A percentile compares a stretch with the other conserved stretches of the same genome.
Evolutionary conservation across 2,888 invertebrate genomes (phyloP).

Genomic region (Agrotis puta): DNA sequence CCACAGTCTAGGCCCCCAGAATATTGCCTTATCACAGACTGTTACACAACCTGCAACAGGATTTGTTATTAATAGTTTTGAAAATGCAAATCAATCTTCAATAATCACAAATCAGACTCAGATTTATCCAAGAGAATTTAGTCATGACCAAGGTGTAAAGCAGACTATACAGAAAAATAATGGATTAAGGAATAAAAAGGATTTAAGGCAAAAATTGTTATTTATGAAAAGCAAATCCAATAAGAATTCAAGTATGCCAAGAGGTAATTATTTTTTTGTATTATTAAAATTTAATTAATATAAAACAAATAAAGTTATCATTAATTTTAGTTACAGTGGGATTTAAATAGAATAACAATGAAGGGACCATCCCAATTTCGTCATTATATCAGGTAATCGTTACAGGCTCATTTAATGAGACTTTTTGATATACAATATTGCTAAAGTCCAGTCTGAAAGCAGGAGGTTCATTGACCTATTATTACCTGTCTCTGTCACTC

Average conservation of each 20-base stretch:
- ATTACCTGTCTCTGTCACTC: no score
- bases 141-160: conserved; percentile 14
- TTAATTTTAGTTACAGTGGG: no score
- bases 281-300: background rate
- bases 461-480: no score
- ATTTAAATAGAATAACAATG: no score
- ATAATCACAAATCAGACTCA: background rate
- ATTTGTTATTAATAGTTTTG: conserved; percentile 22
- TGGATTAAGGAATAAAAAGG: conserved; percentile 45
- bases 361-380: no score
- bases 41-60: conserved; percentile 15
- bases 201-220: conserved; percentile 69
- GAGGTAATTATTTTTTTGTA: conserved; percentile 52
- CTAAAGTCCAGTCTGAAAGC: no score
- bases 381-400: no score
- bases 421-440: no score
- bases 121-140: conserved; percentile 18
- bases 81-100: conserved; percentile 10
- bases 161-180: conserved; percentile 2
- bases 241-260: conserved; percentile 30
- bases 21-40: conserved; percentile 37
- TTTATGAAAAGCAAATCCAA: conserved; percentile 56
- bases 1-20: conserved; percentile 47
- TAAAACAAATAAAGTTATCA: no score
- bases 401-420: no score